These are phyloP conservation scores for Athalia rosae DNA, from an alignment of 2,888 invertebrate genomes.

Conservation along the genomic window DNA sequence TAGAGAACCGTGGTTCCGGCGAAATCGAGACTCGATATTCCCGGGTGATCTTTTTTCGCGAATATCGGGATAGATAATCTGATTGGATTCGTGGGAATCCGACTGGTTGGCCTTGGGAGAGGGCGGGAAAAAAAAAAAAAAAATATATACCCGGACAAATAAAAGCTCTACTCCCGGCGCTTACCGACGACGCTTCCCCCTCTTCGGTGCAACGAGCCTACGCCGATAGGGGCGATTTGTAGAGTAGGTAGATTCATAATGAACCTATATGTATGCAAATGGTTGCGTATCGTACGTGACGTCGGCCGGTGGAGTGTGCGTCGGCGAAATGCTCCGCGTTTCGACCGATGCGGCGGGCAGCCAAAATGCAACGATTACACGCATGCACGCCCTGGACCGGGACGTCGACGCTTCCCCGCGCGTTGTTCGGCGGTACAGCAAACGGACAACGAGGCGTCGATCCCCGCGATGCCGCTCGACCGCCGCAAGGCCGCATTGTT, in stretches of 20 bases:
- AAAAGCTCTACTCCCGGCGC: background rate
- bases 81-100: too few relatives aligned
- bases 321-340: conserved; percentile 23
- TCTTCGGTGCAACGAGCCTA: conserved; percentile 13
- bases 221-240: conserved; percentile 12
- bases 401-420: background rate
- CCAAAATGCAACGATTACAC: conserved; percentile 62
- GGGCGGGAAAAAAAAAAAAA: too few relatives aligned
- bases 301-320: conserved; percentile 31
- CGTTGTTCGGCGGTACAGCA: conserved; percentile 36
- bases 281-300: conserved; percentile 70
- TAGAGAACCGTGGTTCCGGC: too few relatives aligned
- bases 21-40: too few relatives aligned
- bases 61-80: too few relatives aligned
- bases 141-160: too few relatives aligned
- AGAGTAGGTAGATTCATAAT: conserved; percentile 71
- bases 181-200: conserved; percentile 5
- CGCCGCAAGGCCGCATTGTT: conserved; percentile 36
- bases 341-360: conserved; percentile 28
- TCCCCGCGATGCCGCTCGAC: too few relatives aligned
- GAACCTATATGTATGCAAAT: conserved; percentile 74
- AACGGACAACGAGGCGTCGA: conserved; percentile 16
- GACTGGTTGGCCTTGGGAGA: too few relatives aligned
- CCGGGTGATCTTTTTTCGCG: too few relatives aligned
- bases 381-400: conserved; percentile 50